Evolutionary conservation across 2,797 vertebrate genomes (phyloP).

Genomic region (Morelia viridis): DNA sequence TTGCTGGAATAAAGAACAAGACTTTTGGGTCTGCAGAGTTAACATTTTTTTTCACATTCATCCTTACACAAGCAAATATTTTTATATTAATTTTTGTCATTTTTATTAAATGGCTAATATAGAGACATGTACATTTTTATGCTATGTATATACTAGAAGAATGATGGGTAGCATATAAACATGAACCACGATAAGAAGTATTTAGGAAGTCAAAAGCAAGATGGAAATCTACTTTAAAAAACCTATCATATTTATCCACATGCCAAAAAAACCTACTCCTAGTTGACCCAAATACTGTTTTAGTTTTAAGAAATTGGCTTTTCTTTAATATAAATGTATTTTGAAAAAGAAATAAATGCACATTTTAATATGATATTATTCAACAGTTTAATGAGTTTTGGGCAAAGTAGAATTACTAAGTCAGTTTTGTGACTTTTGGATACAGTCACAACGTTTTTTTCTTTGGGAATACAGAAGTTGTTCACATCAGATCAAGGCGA

Average conservation of each 20-base stretch:
- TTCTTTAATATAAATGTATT: background rate
- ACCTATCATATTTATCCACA: background rate
- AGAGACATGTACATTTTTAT: background rate
- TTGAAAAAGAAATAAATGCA: background rate
- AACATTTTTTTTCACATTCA: conserved; percentile 10
- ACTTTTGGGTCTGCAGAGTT: conserved; percentile 35
- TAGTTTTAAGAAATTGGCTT: background rate
- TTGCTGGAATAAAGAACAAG: background rate
- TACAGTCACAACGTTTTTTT: background rate
- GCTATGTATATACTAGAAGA: background rate
- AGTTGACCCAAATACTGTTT: background rate
- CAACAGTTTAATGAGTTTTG: background rate
- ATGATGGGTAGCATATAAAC: background rate
- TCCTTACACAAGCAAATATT: background rate
- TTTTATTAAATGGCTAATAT: background rate
- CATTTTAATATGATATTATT: background rate
- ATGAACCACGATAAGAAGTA: background rate
- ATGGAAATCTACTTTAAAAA: background rate
- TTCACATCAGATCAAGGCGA: background rate
- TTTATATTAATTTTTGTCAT: background rate
- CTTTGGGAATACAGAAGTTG: background rate
- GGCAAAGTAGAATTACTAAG: background rate
- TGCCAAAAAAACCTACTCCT: background rate
- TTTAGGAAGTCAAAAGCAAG: background rate
- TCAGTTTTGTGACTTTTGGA: background rate